phyloP scores from a whole-genome alignment of 2,797 vertebrate species.

The Cynodonichthys magdalenae region DNA sequence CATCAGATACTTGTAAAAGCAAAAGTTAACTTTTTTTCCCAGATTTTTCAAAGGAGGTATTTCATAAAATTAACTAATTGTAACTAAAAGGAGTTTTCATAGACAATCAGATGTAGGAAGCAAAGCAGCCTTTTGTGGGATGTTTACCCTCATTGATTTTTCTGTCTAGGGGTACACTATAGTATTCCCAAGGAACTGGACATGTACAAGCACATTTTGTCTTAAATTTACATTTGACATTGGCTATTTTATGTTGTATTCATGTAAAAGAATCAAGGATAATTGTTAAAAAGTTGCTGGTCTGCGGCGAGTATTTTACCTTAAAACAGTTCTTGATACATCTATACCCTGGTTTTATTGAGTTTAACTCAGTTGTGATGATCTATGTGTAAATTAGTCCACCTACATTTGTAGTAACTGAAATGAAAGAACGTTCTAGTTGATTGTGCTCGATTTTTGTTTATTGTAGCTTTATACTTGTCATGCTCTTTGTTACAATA shows the following conservation, averaged over 20 bases:
- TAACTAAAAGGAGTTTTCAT: conserved; percentile 8
- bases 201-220: conserved; percentile 36
- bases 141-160: too few species aligned
- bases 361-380: conserved; percentile 31
- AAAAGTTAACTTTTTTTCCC: too few species aligned
- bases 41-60: too few species aligned
- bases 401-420: conserved; percentile 24
- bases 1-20: not conserved
- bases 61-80: too few species aligned
- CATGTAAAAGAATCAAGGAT: conserved; percentile 31
- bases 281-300: too few species aligned
- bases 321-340: conserved; percentile 14
- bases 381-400: conserved; percentile 37
- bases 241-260: conserved; percentile 46
- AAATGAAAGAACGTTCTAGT: conserved; percentile 30
- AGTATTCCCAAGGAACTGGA: conserved; percentile 15
- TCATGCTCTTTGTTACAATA: conserved; percentile 33
- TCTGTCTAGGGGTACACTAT: not conserved
- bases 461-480: conserved; percentile 28
- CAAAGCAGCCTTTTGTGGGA: conserved; percentile 16
- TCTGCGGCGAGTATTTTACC: not conserved
- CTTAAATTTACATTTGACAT: conserved; percentile 19
- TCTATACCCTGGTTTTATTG: conserved; percentile 31
- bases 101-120: conserved; percentile 61
- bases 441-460: conserved; percentile 31